phyloP scores from a whole-genome alignment of 2,113 vertebrate species.

The Mesoclemmys tuberculata region DNA sequence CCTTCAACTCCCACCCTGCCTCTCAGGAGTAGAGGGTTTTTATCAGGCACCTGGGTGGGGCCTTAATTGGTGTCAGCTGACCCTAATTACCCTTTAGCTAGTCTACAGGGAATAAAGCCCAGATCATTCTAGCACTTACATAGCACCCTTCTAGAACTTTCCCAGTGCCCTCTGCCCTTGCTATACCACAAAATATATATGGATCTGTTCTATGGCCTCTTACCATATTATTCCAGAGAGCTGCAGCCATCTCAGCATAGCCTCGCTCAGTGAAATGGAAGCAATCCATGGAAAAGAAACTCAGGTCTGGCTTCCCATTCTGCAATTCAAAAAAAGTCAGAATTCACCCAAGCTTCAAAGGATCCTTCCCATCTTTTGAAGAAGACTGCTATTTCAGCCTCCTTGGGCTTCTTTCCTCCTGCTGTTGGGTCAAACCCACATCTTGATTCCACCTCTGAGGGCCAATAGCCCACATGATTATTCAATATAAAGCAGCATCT shows the following conservation, averaged over 20 bases:
- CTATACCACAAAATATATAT: no score
- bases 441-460: neutral
- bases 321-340: constrained; percentile 66
- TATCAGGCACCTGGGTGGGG: no score
- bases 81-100: no score
- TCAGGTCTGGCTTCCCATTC: constrained; percentile 80
- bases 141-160: no score
- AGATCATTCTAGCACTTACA: no score
- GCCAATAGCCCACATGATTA: neutral
- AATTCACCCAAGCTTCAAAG: neutral
- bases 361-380: neutral
- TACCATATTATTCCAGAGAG: constrained; percentile 98
- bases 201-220: neutral
- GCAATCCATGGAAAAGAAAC: constrained; percentile 91
- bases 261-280: constrained; percentile 90
- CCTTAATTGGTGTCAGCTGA: no score
- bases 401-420: neutral
- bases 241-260: constrained; percentile 88
- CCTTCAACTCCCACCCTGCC: no score
- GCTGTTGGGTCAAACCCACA: neutral
- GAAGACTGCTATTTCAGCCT: neutral
- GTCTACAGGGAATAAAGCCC: no score
- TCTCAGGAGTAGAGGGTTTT: no score
- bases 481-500: neutral
- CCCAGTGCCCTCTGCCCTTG: no score